Percentiles rank a stretch among this genome's conserved stretches.
Conservation (phyloP, 1,140 invertebrate genomes). For the Apis florea region DNA sequence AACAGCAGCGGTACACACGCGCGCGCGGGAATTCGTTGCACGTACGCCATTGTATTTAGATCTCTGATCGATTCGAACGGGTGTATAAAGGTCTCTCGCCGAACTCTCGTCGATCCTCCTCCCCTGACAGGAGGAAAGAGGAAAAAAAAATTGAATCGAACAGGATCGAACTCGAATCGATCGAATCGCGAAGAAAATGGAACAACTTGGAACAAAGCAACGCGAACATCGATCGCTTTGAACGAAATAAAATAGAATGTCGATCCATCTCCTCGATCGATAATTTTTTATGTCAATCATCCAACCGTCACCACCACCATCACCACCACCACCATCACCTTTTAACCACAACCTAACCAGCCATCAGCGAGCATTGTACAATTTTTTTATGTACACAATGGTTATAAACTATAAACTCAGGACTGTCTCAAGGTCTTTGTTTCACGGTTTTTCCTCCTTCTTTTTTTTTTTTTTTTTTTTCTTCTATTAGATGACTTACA, state of each 20-base stretch:
- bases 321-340: conserved; percentile 49
- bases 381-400: conserved; percentile 4
- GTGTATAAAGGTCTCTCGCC: conserved; percentile 1
- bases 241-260: neutral
- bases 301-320: conserved; percentile 54
- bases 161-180: neutral
- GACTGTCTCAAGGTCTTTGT: conserved; percentile 33
- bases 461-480: conserved; percentile 14
- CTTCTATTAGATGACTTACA: conserved; percentile 71
- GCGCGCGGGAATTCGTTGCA: conserved; percentile 3
- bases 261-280: conserved; percentile 44
- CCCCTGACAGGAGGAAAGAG: neutral
- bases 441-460: neutral
- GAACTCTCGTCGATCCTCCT: neutral
- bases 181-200: neutral
- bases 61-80: neutral
- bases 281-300: conserved; percentile 7
- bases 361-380: conserved; percentile 49
- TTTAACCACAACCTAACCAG: conserved; percentile 56
- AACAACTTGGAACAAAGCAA: no score
- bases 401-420: conserved; percentile 10
- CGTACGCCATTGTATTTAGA: conserved; percentile 12
- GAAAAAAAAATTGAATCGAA: neutral
- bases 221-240: no score
- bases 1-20: neutral